Conservation (phyloP, 2,113 vertebrate species). For the Tiliqua scincoides region DNA sequence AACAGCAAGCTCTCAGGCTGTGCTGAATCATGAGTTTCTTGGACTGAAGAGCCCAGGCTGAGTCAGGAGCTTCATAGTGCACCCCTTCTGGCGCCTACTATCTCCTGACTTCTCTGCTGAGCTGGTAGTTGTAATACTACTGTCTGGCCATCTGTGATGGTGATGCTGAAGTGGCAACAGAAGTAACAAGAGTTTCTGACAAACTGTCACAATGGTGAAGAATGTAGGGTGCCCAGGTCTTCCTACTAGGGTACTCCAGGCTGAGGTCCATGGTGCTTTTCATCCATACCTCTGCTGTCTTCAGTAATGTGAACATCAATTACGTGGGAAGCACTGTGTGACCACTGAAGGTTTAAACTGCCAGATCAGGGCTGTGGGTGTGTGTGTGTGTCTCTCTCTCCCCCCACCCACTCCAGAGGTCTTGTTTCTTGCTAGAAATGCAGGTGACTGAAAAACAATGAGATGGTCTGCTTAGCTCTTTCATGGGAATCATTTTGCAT, state of each 20-base stretch:
- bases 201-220: background rate
- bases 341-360: background rate
- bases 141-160: background rate
- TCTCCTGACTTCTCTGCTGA: background rate
- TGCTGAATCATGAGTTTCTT: background rate
- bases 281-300: too few species aligned
- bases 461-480: background rate
- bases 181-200: too few species aligned
- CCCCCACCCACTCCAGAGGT: too few species aligned
- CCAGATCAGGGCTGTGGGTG: too few species aligned
- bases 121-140: background rate
- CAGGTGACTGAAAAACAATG: constrained; percentile 5
- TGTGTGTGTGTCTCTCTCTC: too few species aligned
- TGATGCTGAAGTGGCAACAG: background rate
- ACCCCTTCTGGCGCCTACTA: background rate
- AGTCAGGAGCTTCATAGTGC: background rate
- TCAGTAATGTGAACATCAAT: too few species aligned
- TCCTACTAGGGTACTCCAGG: too few species aligned
- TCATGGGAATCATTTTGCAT: background rate
- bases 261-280: too few species aligned
- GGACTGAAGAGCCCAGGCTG: background rate
- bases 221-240: too few species aligned
- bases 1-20: background rate
- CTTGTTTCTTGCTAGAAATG: background rate
- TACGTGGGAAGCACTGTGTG: background rate